Evolutionary conservation across 2,888 invertebrate species (phyloP).

Genomic region (Metellina segmentata): DNA sequence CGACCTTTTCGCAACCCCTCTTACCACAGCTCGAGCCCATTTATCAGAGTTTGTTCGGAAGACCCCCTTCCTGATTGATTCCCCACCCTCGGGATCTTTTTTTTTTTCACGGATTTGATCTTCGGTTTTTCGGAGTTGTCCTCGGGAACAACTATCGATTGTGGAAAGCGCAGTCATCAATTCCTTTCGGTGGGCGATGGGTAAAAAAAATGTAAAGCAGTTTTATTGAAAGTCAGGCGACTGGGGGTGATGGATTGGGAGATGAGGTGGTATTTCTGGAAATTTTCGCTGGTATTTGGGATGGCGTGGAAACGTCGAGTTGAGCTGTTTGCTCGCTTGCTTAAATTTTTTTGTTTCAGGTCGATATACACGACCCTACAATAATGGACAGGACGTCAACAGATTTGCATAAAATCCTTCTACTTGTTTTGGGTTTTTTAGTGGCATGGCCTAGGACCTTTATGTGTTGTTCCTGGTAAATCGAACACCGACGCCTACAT

Average conservation of each 20-base stretch:
- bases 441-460: too few relatives aligned
- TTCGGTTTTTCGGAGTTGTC: slow-evolving; percentile 41
- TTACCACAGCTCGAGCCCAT: slow-evolving; percentile 22
- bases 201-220: slow-evolving; percentile 49
- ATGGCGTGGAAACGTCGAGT: too few relatives aligned
- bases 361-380: too few relatives aligned
- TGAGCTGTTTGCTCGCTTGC: too few relatives aligned
- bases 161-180: slow-evolving; percentile 31
- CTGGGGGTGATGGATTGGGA: slow-evolving; percentile 20
- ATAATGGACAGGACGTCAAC: too few relatives aligned
- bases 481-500: too few relatives aligned
- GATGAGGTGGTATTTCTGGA: background rate
- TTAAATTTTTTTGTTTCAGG: too few relatives aligned
- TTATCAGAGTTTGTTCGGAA: slow-evolving; percentile 30
- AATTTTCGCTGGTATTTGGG: too few relatives aligned
- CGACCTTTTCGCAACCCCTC: slow-evolving; percentile 13
- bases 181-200: background rate
- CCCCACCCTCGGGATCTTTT: background rate
- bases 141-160: slow-evolving; percentile 32
- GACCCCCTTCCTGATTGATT: slow-evolving; percentile 15
- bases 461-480: too few relatives aligned
- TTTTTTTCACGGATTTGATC: slow-evolving; percentile 28
- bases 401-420: too few relatives aligned
- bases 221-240: slow-evolving; percentile 28
- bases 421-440: too few relatives aligned